Evolutionary conservation across 2,797 vertebrate genomes (phyloP).

Genomic region (Cichlasoma orientale): DNA sequence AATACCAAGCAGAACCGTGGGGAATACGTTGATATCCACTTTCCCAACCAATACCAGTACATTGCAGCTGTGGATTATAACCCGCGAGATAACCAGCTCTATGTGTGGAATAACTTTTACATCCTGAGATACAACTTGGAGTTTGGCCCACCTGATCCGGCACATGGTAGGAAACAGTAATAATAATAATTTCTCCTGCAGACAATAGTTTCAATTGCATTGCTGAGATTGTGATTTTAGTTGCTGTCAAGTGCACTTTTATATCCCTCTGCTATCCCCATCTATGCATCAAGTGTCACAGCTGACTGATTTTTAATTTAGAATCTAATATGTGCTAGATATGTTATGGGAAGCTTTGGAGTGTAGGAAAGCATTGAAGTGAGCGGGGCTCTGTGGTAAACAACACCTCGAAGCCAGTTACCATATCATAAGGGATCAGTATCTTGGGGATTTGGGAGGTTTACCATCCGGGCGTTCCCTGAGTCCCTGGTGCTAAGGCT

Average conservation of each 20-base stretch:
- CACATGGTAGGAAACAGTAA: slow-evolving; percentile 88
- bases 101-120: slow-evolving; percentile 99
- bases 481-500: slow-evolving; percentile 64
- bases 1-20: slow-evolving; percentile 93
- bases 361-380: slow-evolving; percentile 61
- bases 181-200: slow-evolving; percentile 6
- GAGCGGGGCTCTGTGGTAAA: slow-evolving; percentile 75
- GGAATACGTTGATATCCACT: slow-evolving; percentile 93
- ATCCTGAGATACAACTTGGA: slow-evolving; percentile 96
- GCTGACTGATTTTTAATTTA: slow-evolving; percentile 81
- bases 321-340: slow-evolving; percentile 79
- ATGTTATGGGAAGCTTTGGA: slow-evolving; percentile 71
- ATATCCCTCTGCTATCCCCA: slow-evolving; percentile 60
- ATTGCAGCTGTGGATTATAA: slow-evolving; percentile 99
- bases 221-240: slow-evolving; percentile 52
- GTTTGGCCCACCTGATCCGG: slow-evolving; percentile 96
- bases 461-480: slow-evolving; percentile 71
- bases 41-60: slow-evolving; percentile 99
- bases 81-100: slow-evolving; percentile 97
- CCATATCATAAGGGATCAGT: slow-evolving; percentile 79
- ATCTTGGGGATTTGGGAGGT: slow-evolving; percentile 74
- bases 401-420: slow-evolving; percentile 79
- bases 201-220: slow-evolving; percentile 48
- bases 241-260: slow-evolving; percentile 48
- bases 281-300: slow-evolving; percentile 71